Conservation (phyloP, 1,140 invertebrate species). For the Drosophila jambulina region DNA sequence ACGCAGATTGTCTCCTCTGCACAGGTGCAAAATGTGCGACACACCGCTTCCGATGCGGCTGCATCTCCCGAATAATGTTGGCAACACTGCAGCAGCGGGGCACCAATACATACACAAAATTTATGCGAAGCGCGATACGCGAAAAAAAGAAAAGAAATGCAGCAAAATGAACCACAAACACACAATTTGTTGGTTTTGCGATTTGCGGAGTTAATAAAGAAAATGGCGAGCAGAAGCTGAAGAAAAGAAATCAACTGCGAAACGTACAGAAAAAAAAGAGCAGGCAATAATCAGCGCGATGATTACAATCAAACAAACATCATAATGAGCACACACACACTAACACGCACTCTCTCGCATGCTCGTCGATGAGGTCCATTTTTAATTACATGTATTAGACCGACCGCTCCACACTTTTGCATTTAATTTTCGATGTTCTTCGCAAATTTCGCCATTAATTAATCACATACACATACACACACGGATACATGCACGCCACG, state of each 20-base stretch:
- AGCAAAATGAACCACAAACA: conserved; percentile 50
- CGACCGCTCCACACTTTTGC: conserved; percentile 49
- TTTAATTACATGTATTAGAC: conserved; percentile 72
- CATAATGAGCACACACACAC: conserved; percentile 38
- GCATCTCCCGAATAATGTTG: conserved; percentile 64
- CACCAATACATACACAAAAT: conserved; percentile 81
- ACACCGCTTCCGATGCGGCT: conserved; percentile 26
- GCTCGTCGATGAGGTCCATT: conserved; percentile 54
- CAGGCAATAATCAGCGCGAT: conserved; percentile 35
- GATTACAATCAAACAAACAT: conserved; percentile 48
- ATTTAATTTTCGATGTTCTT: conserved; percentile 42
- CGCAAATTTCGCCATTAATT: conserved; percentile 69
- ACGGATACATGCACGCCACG: conserved; percentile 32
- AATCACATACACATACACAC: conserved; percentile 46
- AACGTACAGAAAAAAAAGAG: conserved; percentile 25
- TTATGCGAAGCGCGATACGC: conserved; percentile 66
- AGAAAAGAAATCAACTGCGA: conserved; percentile 35
- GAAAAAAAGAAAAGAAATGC: conserved; percentile 57
- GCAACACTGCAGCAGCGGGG: conserved; percentile 70
- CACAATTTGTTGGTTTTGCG: conserved; percentile 27
- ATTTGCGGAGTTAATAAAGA: conserved; percentile 25
- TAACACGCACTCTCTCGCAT: conserved; percentile 28
- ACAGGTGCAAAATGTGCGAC: conserved; percentile 72
- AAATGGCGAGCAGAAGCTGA: conserved; percentile 38
- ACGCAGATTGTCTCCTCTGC: conserved; percentile 64